Base-by-base conservation (phyloP, 92 coral and sea anemone species). In the Bergia puertoricense region DNA sequence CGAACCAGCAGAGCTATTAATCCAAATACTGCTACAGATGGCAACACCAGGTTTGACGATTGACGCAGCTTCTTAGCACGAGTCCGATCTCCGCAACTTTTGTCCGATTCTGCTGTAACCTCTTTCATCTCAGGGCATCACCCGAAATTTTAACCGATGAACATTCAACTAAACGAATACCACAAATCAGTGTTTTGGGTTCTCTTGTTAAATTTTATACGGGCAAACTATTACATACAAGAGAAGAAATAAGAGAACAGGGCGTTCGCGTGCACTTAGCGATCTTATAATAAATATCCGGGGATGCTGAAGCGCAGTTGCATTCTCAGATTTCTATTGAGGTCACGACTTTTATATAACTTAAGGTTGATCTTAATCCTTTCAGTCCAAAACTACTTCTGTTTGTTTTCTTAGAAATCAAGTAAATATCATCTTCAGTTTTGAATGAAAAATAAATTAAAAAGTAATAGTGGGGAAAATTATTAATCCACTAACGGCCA, bases 1-100 rank as follows among this genome's bases (percentile, higher is more conserved):
- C 81, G 81, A 18, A 77, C 81, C 81, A 77, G 81, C n/a, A 77
- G 13, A 20, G 51, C 81, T 18, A 77, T 8, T 18, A 77, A 42
- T 6, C 54, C 81, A 41, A 7, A 36, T 22, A 77, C 22, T 6
- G 81, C n/a, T 3, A 77, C 59, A 6, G 56, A 43, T 18, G 81
- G 81, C 11, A 77, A 77, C 44, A 77, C 8, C 36, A 77, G 5
- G 36, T 15, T 42, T 43, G 48, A 30, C 30, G 30, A 20, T 48
- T 48, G 16, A 77, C 37, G 38, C 37, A 5, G 81, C 30, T 20
- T 77, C 30, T 44, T 15, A 41, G 5, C 48, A 20, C 37, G 50
- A 43, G 81, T 46, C 22, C 45, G 56, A 20, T 18, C 81, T 44
- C 13, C 51, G 5, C 9, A 38, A 15, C 8, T 77, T 10, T 20